A percentile compares a stretch with the other conserved stretches of the same genome.
phyloP scores from a whole-genome alignment of 2,797 vertebrate genomes.

The Cyclopterus lumpus region DNA sequence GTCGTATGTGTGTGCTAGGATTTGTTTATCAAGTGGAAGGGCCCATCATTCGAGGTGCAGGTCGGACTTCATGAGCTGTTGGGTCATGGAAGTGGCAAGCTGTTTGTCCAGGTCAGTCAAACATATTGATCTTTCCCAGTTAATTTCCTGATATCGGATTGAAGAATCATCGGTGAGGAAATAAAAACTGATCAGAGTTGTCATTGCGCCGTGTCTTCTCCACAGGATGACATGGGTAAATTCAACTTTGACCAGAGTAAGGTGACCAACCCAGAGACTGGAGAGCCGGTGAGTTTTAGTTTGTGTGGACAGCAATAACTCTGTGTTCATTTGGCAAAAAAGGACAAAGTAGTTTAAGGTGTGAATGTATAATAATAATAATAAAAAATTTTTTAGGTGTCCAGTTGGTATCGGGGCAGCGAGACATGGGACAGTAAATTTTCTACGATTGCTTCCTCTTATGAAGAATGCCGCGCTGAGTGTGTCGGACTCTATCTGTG shows the following conservation, averaged over 20 bases:
- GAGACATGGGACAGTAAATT: slow-evolving; percentile 97
- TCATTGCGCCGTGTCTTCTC: neutral
- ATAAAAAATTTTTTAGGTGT: slow-evolving; percentile 85
- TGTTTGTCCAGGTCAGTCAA: slow-evolving; percentile 89
- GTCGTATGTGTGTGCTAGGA: slow-evolving; percentile 79
- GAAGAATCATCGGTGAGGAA: neutral
- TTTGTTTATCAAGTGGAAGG: slow-evolving; percentile 90
- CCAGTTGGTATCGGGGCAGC: slow-evolving; percentile 90
- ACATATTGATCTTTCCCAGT: neutral
- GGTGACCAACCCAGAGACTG: slow-evolving; percentile 90
- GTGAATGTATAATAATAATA: neutral
- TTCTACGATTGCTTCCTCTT: slow-evolving; percentile 91
- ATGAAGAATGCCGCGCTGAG: slow-evolving; percentile 93
- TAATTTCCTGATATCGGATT: neutral
- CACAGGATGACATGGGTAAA: slow-evolving; percentile 87
- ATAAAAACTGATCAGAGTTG: neutral
- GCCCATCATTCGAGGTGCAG: slow-evolving; percentile 93
- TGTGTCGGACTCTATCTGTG: slow-evolving; percentile 94
- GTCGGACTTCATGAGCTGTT: slow-evolving; percentile 93
- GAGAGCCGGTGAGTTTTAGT: slow-evolving; percentile 84
- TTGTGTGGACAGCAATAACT: neutral
- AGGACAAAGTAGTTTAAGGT: neutral
- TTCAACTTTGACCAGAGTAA: slow-evolving; percentile 90
- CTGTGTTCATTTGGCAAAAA: neutral
- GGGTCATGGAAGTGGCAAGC: slow-evolving; percentile 93